Evolutionary conservation across 2,797 vertebrate genomes (phyloP).

Genomic region (Pseudochromis fuscus): DNA sequence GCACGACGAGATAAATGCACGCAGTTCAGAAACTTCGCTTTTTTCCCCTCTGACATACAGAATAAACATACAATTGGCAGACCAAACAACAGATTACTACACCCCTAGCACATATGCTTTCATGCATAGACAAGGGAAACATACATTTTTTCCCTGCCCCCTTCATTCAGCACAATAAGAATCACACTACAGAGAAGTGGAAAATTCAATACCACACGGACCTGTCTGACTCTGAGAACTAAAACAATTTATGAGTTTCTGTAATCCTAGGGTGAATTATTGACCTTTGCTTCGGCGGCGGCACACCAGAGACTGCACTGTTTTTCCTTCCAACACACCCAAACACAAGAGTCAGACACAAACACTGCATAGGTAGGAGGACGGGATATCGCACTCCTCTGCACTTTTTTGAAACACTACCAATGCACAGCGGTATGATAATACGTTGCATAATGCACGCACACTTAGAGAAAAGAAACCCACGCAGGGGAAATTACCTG

Average conservation of each 20-base stretch:
- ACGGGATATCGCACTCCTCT: slow-evolving; percentile 51
- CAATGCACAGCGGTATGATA: slow-evolving; percentile 52
- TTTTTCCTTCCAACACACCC: slow-evolving; percentile 15
- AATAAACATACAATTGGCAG: slow-evolving; percentile 29
- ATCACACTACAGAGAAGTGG: slow-evolving; percentile 21
- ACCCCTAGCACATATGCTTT: slow-evolving; percentile 20
- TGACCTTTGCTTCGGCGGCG: slow-evolving; percentile 50
- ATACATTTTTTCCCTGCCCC: not conserved
- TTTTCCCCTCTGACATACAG: slow-evolving; percentile 6
- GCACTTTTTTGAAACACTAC: slow-evolving; percentile 56
- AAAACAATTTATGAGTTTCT: slow-evolving; percentile 38
- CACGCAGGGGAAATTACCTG: slow-evolving; percentile 57
- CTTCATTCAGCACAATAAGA: slow-evolving; percentile 27
- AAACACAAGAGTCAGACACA: slow-evolving; percentile 19
- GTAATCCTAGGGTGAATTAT: slow-evolving; percentile 47
- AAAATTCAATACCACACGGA: slow-evolving; percentile 22
- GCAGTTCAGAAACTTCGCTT: not conserved
- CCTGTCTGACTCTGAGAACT: slow-evolving; percentile 30
- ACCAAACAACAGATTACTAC: slow-evolving; percentile 15
- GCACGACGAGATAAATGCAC: slow-evolving; percentile 31
- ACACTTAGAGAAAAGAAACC: slow-evolving; percentile 50
- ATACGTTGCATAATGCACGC: slow-evolving; percentile 59
- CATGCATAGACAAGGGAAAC: slow-evolving; percentile 42
- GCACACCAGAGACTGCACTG: slow-evolving; percentile 10
- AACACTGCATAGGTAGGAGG: slow-evolving; percentile 24